Evolutionary conservation across 2,888 invertebrate genomes (phyloP).

Genomic region (Druceiella hillmani): DNA sequence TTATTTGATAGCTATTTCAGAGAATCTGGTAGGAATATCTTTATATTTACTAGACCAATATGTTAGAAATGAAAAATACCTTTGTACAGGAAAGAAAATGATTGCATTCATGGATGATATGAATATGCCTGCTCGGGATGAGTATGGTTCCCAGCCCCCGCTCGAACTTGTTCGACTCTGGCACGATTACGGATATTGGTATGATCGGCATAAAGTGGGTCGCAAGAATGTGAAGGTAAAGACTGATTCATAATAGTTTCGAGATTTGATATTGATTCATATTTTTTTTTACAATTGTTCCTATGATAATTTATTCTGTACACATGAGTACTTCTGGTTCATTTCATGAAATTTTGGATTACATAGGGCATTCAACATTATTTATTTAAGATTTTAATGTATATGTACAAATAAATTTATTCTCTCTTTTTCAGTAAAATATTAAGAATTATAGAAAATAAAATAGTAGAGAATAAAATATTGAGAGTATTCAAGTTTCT

Average conservation of each 20-base stretch:
- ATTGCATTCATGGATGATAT: conserved; percentile 88
- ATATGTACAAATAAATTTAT: too few relatives aligned
- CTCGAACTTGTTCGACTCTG: conserved; percentile 78
- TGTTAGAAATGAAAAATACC: background rate
- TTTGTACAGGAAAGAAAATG: conserved; percentile 60
- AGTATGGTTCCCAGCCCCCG: conserved; percentile 85
- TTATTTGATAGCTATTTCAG: conserved; percentile 25
- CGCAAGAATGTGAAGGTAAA: conserved; percentile 66
- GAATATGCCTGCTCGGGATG: conserved; percentile 88
- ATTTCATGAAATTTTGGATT: too few relatives aligned
- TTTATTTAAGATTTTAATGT: too few relatives aligned
- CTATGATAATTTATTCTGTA: too few relatives aligned
- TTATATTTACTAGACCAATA: background rate
- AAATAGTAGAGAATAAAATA: too few relatives aligned
- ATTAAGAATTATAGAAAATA: too few relatives aligned
- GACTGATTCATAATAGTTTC: too few relatives aligned
- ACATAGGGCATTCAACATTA: too few relatives aligned
- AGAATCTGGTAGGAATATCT: background rate
- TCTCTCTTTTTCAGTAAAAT: too few relatives aligned
- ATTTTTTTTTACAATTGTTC: too few relatives aligned
- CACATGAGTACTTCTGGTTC: conserved; percentile 3
- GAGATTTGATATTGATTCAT: too few relatives aligned
- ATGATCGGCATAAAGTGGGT: conserved; percentile 73
- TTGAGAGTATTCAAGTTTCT: too few relatives aligned
- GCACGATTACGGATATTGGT: conserved; percentile 90